phyloP scores from a whole-genome alignment of 1,140 invertebrate species.

The Achroia grisella region DNA sequence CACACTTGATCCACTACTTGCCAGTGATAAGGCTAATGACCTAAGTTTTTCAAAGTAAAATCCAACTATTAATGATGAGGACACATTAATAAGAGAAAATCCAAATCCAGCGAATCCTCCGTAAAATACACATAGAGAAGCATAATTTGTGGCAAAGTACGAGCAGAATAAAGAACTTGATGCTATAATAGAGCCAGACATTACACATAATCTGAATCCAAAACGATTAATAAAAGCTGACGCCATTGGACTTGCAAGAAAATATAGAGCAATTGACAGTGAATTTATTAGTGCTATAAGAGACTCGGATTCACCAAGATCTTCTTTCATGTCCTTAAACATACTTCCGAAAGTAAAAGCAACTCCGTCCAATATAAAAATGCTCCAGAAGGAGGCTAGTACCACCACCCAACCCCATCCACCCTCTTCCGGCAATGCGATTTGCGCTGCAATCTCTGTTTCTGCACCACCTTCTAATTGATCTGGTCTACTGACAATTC shows the following conservation, averaged over 20 bases:
- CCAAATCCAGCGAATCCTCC: constrained; percentile 81
- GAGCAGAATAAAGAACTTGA: constrained; percentile 43
- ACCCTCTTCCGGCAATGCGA: constrained; percentile 52
- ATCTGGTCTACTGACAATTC: constrained; percentile 37
- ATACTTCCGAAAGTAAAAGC: constrained; percentile 55
- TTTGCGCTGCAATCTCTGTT: constrained; percentile 58
- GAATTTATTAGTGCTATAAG: constrained; percentile 51
- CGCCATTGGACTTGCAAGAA: constrained; percentile 81
- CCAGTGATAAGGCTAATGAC: constrained; percentile 84
- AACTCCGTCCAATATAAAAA: constrained; percentile 52
- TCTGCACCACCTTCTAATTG: constrained; percentile 49
- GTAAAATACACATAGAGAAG: constrained; percentile 43
- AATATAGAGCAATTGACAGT: constrained; percentile 51
- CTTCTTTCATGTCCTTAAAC: constrained; percentile 37
- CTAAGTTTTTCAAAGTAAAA: constrained; percentile 89
- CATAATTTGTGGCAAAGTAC: constrained; percentile 45
- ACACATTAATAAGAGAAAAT: constrained; percentile 79
- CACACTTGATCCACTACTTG: constrained; percentile 86
- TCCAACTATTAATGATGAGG: constrained; percentile 82
- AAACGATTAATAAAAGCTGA: constrained; percentile 82
- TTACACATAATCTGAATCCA: constrained; percentile 82
- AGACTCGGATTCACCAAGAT: constrained; percentile 37
- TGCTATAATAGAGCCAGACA: constrained; percentile 75
- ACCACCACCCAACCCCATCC: constrained; percentile 63
- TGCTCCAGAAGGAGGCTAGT: constrained; percentile 33